Evolutionary conservation across 2,113 vertebrate genomes (phyloP).

Genomic region (Lethenteron camtschaticum): DNA sequence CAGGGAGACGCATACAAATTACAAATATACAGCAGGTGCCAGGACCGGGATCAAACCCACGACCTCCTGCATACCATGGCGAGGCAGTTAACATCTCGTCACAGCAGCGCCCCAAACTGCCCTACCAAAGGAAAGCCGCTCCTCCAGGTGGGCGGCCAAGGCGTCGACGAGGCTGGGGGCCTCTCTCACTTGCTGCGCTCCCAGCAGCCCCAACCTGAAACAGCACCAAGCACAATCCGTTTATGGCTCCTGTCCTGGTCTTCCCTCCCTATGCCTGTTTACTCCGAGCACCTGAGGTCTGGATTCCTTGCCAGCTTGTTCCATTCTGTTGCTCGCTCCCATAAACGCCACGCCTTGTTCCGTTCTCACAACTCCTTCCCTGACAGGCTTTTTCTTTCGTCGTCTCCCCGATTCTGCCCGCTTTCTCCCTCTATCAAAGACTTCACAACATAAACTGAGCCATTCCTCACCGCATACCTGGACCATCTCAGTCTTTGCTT

Average conservation of each 20-base stretch:
- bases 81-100: no score
- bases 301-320: background rate
- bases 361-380: background rate
- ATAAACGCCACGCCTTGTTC: background rate
- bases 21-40: no score
- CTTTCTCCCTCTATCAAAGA: background rate
- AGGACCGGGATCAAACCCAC: no score
- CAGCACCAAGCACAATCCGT: background rate
- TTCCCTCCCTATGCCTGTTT: no score
- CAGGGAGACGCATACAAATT: no score
- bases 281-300: slow-evolving; percentile 6
- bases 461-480: background rate
- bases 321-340: background rate
- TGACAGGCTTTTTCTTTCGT: background rate
- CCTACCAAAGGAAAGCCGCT: slow-evolving; percentile 57
- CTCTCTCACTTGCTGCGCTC: slow-evolving; percentile 40
- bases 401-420: background rate
- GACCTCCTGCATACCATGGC: no score
- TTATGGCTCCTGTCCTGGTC: no score
- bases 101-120: background rate
- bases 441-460: background rate
- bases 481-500: no score
- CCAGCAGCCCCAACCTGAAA: slow-evolving; percentile 56
- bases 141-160: slow-evolving; percentile 59
- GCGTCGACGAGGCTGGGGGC: slow-evolving; percentile 46